Evolutionary conservation across 2,797 vertebrate species (phyloP).

Genomic region (Etheostoma nigrum): DNA sequence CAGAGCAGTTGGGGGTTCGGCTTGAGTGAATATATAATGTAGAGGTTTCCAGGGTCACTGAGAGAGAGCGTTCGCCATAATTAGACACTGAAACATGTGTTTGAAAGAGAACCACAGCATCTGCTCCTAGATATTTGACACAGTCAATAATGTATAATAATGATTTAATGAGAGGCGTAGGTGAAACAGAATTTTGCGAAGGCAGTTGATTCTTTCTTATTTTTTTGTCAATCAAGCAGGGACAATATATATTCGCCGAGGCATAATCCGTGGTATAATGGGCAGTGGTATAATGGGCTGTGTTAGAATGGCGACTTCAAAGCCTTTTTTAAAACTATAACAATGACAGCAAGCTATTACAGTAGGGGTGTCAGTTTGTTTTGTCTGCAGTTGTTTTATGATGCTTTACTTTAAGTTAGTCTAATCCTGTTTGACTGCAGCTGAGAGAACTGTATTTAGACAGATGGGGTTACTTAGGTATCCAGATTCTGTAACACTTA

Average conservation of each 20-base stretch:
- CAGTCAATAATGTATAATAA: background rate
- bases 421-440: background rate
- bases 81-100: background rate
- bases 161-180: background rate
- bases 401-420: background rate
- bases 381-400: slow-evolving; percentile 16
- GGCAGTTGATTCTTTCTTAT: background rate
- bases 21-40: too few species aligned
- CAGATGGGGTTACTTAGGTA: background rate
- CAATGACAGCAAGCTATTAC: slow-evolving; percentile 6
- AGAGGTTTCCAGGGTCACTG: background rate
- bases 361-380: slow-evolving; percentile 9
- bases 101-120: background rate
- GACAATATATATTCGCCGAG: slow-evolving; percentile 18
- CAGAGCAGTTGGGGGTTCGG: too few species aligned
- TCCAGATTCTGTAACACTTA: background rate
- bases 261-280: slow-evolving; percentile 1
- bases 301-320: slow-evolving; percentile 24
- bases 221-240: background rate
- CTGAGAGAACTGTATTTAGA: background rate
- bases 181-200: background rate
- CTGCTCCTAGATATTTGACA: background rate
- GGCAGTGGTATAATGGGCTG: slow-evolving; percentile 12
- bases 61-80: background rate
- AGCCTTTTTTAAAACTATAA: slow-evolving; percentile 11